These are phyloP conservation scores for Pentamera pediparva DNA, from an alignment of 53 echinoderm and acorn worm genomes.

Conservation along the genomic window DNA sequence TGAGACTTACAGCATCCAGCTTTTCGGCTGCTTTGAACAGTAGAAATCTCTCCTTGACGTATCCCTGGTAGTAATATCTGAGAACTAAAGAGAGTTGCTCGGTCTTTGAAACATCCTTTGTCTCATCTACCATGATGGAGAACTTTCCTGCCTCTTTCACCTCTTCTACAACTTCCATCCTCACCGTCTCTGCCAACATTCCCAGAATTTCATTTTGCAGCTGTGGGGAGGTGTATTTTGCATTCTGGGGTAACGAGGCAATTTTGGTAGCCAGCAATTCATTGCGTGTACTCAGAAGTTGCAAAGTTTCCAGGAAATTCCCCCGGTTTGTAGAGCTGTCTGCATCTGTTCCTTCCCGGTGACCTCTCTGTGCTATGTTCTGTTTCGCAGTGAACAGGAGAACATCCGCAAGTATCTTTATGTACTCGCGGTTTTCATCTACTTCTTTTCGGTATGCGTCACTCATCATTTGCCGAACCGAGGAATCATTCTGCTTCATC, in stretches of 20 bases:
- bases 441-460: slow-evolving; percentile 15
- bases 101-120: slow-evolving; percentile 30
- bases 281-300: not conserved
- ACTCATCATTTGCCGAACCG: slow-evolving; percentile 6
- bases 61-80: slow-evolving; percentile 1
- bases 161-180: slow-evolving; percentile 29
- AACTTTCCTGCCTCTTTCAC: slow-evolving; percentile 33
- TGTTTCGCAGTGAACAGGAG: slow-evolving; percentile 30
- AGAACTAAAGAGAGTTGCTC: slow-evolving; percentile 24
- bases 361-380: slow-evolving; percentile 35
- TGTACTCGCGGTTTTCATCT: slow-evolving; percentile 19
- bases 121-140: slow-evolving; percentile 33
- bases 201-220: slow-evolving; percentile 32
- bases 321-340: not conserved
- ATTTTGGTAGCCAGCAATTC: not conserved
- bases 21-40: slow-evolving; percentile 14
- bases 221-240: slow-evolving; percentile 26
- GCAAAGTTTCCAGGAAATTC: not conserved
- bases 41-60: not conserved
- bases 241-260: slow-evolving; percentile 16
- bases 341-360: slow-evolving; percentile 14
- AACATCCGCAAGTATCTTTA: slow-evolving; percentile 28
- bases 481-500: slow-evolving; percentile 14
- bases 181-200: slow-evolving; percentile 27
- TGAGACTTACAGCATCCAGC: slow-evolving; percentile 6